These are phyloP conservation scores for Pheosia gnoma DNA, from an alignment of 2,888 invertebrate genomes.

Conservation along the genomic window DNA sequence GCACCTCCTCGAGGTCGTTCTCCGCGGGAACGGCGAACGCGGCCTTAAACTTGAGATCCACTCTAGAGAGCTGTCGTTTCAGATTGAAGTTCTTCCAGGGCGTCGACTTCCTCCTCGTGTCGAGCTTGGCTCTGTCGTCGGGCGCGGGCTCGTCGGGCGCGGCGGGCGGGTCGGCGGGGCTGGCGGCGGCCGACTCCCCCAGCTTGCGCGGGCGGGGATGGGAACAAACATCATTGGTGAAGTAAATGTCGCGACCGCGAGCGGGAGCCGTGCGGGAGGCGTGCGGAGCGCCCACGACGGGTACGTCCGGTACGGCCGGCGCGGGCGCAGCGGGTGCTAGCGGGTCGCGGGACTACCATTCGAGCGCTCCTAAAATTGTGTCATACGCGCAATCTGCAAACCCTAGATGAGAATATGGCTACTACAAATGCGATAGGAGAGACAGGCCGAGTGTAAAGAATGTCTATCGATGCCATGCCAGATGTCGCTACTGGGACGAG, in stretches of 20 bases:
- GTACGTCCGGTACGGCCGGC: too few relatives aligned
- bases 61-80: conserved; percentile 92
- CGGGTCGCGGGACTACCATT: conserved; percentile 16
- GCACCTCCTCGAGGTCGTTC: conserved; percentile 60
- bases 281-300: conserved; percentile 19
- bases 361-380: conserved; percentile 20
- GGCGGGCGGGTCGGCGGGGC: conserved; percentile 39
- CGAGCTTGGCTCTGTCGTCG: conserved; percentile 65
- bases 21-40: conserved; percentile 82
- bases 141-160: conserved; percentile 41
- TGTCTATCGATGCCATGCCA: conserved; percentile 74
- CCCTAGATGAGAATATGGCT: conserved; percentile 24
- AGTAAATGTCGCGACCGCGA: conserved; percentile 44
- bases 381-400: conserved; percentile 30
- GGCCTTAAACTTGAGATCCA: conserved; percentile 89
- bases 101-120: conserved; percentile 86
- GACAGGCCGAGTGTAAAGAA: conserved; percentile 61
- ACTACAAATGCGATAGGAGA: conserved; percentile 46
- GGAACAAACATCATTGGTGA: conserved; percentile 68
- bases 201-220: conserved; percentile 63
- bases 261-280: conserved; percentile 24
- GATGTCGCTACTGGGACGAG: conserved; percentile 64
- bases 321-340: conserved; percentile 31
- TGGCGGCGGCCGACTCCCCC: conserved; percentile 56
- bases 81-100: conserved; percentile 91